A percentile compares a stretch with the other conserved stretches of the same genome.
These are phyloP conservation scores for Neomorphus geoffroyi DNA, from an alignment of 2,797 vertebrate genomes.

Conservation along the genomic window DNA sequence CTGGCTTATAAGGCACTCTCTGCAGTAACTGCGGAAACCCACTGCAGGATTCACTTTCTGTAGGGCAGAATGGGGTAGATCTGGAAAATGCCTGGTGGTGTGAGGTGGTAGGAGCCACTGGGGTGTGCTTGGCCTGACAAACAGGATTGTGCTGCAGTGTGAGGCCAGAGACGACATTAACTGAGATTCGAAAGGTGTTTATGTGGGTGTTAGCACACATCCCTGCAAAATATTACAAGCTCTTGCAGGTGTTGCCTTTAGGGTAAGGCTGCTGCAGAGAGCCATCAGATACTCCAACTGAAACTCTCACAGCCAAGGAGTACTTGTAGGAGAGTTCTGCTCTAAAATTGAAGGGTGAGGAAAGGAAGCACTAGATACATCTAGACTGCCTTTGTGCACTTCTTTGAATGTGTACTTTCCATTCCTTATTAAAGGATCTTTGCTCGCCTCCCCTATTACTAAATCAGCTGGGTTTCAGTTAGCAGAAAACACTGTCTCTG, in stretches of 20 bases:
- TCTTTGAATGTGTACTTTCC: background rate
- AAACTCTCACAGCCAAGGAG: constrained; percentile 42
- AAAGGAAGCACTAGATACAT: background rate
- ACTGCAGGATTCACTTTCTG: background rate
- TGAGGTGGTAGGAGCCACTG: background rate
- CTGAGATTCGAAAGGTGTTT: background rate
- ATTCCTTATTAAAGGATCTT: background rate
- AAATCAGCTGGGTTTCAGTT: background rate
- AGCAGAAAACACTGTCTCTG: background rate
- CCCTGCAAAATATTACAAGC: background rate
- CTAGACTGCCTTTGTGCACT: background rate
- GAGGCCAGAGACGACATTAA: background rate
- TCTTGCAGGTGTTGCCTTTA: constrained; percentile 50
- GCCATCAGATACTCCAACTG: constrained; percentile 26
- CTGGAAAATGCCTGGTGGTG: background rate
- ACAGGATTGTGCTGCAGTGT: background rate
- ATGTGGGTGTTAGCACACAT: constrained; percentile 13
- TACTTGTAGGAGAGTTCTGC: constrained; percentile 3
- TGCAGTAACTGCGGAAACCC: background rate
- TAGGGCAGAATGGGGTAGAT: background rate
- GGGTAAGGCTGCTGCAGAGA: constrained; percentile 51
- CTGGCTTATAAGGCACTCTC: background rate
- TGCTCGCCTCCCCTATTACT: background rate
- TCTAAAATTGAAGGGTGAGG: constrained; percentile 26
- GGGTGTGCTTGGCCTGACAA: background rate